Evolutionary conservation across 1,140 invertebrate species (phyloP).

Genomic region (Drosophila setifemur): DNA sequence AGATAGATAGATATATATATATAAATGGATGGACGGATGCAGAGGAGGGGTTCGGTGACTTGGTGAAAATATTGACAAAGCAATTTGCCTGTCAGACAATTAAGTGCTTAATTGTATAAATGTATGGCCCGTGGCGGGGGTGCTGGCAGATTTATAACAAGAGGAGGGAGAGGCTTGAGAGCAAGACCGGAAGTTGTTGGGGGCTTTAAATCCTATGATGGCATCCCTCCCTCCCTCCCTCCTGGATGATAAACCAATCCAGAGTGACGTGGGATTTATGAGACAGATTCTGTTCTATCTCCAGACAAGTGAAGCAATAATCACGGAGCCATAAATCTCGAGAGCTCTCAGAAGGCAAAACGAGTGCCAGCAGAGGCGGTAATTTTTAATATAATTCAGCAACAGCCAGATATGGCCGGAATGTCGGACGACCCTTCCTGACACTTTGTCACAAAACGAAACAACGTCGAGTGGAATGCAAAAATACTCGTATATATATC

Average conservation of each 20-base stretch:
- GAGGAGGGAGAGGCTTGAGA: not conserved
- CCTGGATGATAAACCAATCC: constrained; percentile 32
- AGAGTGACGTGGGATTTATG: constrained; percentile 62
- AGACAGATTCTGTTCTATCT: constrained; percentile 56
- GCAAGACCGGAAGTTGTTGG: constrained; percentile 36
- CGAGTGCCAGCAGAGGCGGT: constrained; percentile 47
- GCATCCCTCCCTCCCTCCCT: not conserved
- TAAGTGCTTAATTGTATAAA: constrained; percentile 81
- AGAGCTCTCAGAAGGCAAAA: constrained; percentile 34
- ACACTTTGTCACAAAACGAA: constrained; percentile 73
- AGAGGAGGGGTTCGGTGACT: constrained; percentile 47
- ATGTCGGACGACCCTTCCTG: constrained; percentile 62
- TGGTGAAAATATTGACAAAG: constrained; percentile 79
- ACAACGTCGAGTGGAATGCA: constrained; percentile 55
- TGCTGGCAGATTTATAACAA: constrained; percentile 26
- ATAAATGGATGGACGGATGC: not conserved
- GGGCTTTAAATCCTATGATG: constrained; percentile 33
- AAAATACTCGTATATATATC: constrained; percentile 64
- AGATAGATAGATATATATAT: not conserved
- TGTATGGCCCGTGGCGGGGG: constrained; percentile 52
- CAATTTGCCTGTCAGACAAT: constrained; percentile 81
- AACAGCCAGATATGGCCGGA: constrained; percentile 60
- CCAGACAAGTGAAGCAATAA: constrained; percentile 78
- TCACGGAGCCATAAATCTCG: constrained; percentile 69
- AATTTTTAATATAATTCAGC: constrained; percentile 71